Evolutionary conservation across 2,113 vertebrate species (phyloP).

Genomic region (Lichenostomus cassidix): DNA sequence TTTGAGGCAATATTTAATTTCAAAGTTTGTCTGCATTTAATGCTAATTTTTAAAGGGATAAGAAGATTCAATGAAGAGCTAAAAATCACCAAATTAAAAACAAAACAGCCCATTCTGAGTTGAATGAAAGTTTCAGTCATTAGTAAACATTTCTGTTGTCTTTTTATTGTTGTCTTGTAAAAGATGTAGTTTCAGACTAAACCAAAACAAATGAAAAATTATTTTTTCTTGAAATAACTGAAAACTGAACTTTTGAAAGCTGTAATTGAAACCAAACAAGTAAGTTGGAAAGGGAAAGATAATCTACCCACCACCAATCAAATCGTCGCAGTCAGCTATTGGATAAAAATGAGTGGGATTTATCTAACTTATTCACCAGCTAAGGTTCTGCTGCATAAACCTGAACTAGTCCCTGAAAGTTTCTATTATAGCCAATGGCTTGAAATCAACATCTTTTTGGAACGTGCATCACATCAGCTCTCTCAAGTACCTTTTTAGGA

Average conservation of each 20-base stretch:
- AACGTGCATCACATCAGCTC: neutral
- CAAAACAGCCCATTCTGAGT: neutral
- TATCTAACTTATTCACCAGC: neutral
- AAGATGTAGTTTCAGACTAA: constrained; percentile 24
- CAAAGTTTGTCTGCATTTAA: neutral
- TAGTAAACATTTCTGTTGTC: constrained; percentile 44
- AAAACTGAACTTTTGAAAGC: constrained; percentile 26
- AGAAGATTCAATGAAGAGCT: neutral
- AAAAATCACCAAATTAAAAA: neutral
- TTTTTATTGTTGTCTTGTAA: constrained; percentile 28
- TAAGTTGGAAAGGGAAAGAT: neutral
- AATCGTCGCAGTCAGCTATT: neutral
- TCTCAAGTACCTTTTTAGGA: neutral
- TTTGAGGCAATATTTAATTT: neutral
- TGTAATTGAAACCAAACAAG: constrained; percentile 31
- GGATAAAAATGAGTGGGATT: neutral
- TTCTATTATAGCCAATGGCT: neutral
- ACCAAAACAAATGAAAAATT: constrained; percentile 26
- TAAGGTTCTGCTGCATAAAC: neutral
- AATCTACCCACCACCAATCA: neutral
- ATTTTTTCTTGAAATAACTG: constrained; percentile 6
- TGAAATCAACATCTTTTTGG: neutral
- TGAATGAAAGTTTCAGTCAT: constrained; percentile 39
- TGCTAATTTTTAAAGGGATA: neutral
- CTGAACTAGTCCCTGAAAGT: neutral